These are phyloP conservation scores for Mythimna loreyi DNA, from an alignment of 2,888 invertebrate genomes.

Conservation along the genomic window DNA sequence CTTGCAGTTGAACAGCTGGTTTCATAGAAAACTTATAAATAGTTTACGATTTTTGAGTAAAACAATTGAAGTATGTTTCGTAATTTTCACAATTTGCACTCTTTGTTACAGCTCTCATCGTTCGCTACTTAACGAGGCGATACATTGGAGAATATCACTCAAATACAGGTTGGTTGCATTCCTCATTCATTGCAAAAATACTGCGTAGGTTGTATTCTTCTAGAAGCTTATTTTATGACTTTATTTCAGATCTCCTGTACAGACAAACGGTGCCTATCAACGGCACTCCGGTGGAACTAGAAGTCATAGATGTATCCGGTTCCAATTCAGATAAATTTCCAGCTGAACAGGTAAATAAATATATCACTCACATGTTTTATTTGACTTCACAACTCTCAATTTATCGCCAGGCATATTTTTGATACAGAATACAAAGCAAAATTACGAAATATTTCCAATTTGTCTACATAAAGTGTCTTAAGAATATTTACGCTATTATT, in stretches of 20 bases:
- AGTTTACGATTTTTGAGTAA: neutral
- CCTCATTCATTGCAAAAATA: conserved; percentile 6
- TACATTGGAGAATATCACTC: conserved; percentile 96
- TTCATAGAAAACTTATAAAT: neutral
- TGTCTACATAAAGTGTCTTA: conserved; percentile 1
- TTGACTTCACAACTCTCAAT: conserved; percentile 10
- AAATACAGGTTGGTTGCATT: conserved; percentile 92
- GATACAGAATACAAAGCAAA: conserved; percentile 7
- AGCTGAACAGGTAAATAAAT: conserved; percentile 88
- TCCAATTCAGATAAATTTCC: conserved; percentile 92
- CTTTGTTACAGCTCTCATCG: conserved; percentile 93
- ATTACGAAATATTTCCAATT: conserved; percentile 17
- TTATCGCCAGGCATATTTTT: conserved; percentile 22
- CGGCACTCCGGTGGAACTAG: conserved; percentile 93
- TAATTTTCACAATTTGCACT: conserved; percentile 16
- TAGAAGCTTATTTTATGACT: conserved; percentile 50
- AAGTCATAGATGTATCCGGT: conserved; percentile 95
- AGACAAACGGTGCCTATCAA: conserved; percentile 94
- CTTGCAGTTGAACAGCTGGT: neutral
- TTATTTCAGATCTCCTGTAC: conserved; percentile 93
- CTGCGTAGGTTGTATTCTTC: conserved; percentile 18
- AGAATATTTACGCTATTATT: conserved; percentile 25
- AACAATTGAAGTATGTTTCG: neutral
- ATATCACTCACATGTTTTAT: conserved; percentile 24
- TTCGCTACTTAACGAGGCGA: conserved; percentile 94